phyloP scores from a whole-genome alignment of 2,888 invertebrate species.

The Strigamia transsilvanica region DNA sequence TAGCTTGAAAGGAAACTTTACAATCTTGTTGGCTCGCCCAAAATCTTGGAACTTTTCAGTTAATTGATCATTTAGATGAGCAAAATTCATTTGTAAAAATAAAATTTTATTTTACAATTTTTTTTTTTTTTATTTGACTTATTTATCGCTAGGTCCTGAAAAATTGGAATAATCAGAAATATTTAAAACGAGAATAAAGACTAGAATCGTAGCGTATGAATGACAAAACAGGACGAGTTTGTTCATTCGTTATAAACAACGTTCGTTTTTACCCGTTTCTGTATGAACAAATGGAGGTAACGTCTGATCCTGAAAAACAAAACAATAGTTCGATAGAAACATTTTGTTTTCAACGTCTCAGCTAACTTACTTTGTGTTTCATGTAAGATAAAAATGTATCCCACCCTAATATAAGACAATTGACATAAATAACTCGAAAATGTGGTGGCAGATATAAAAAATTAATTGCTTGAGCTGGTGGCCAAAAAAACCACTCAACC shows the following conservation, averaged over 20 bases:
- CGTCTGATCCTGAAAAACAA: not conserved
- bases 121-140: not conserved
- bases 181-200: not conserved
- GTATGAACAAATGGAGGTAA: not conserved
- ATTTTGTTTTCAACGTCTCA: not conserved
- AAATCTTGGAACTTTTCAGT: not conserved
- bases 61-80: not conserved
- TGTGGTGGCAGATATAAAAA: conserved; percentile 82
- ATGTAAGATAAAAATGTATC: conserved; percentile 88
- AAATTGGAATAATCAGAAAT: not conserved
- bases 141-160: not conserved
- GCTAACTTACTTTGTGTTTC: conserved; percentile 73
- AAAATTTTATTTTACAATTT: not conserved
- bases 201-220: not conserved
- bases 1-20: too few species aligned
- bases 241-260: not conserved
- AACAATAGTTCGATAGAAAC: too few species aligned
- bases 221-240: not conserved
- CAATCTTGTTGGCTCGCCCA: too few species aligned
- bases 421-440: conserved; percentile 88
- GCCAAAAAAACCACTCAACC: conserved; percentile 91
- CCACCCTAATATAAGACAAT: conserved; percentile 83
- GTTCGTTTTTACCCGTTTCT: not conserved
- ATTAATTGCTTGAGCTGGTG: conserved; percentile 88
- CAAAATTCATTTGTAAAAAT: not conserved